Percentiles rank a stretch among this genome's conserved stretches.
phyloP scores from a whole-genome alignment of 2,888 invertebrate genomes.

The Hydriomena furcata region DNA sequence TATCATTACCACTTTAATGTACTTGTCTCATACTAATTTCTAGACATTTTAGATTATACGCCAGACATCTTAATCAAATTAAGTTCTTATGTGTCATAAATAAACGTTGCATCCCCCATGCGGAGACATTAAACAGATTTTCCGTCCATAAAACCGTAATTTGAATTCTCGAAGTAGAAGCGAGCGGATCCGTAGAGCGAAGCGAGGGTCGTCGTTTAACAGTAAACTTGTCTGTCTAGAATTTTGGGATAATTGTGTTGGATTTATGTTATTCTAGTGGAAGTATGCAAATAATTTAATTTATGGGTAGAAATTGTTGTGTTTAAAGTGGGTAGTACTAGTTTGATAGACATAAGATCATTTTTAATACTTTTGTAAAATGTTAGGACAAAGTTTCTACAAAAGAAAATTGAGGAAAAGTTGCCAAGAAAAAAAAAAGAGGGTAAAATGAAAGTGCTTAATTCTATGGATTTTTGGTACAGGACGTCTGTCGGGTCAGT shows the following conservation, averaged over 20 bases:
- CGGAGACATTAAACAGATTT: constrained; percentile 76
- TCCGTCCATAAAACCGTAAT: constrained; percentile 73
- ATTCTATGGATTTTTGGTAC: too few relatives aligned
- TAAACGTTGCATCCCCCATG: constrained; percentile 37
- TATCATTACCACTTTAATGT: too few relatives aligned
- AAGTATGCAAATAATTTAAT: background rate
- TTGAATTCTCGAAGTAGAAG: constrained; percentile 81
- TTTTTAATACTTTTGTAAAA: too few relatives aligned
- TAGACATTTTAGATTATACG: background rate
- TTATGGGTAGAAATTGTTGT: background rate
- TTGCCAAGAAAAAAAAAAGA: too few relatives aligned
- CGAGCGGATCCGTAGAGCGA: constrained; percentile 50
- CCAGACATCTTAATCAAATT: constrained; percentile 38
- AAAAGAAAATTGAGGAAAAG: too few relatives aligned
- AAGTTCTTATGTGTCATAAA: constrained; percentile 21
- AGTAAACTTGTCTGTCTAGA: constrained; percentile 31
- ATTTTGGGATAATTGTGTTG: constrained; percentile 22
- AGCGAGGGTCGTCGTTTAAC: constrained; percentile 30
- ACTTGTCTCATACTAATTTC: background rate
- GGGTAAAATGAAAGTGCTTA: too few relatives aligned
- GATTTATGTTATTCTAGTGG: constrained; percentile 22
- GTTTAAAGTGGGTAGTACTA: too few relatives aligned
- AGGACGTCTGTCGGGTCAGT: too few relatives aligned
- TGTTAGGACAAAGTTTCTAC: too few relatives aligned
- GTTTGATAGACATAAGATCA: too few relatives aligned